Evolutionary conservation across 2,888 invertebrate genomes (phyloP), one percentile per base, ranked within the genome.

Genomic region (Eilema griseolum): DNA sequence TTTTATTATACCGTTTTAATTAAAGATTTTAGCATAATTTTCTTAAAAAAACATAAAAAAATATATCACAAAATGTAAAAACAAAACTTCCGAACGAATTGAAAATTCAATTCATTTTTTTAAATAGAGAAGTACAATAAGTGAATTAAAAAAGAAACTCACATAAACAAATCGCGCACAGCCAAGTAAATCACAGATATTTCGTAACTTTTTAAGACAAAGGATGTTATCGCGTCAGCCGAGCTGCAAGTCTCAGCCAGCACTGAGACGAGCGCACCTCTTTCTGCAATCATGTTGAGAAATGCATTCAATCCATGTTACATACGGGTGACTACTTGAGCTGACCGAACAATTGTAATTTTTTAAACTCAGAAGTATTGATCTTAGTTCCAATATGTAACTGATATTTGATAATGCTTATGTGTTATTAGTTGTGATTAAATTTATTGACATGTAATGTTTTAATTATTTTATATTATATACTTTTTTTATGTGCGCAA

Each of bases 281-380:
- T 88, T 89, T 87, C 86, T 84, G 87, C 74, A 79, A 66, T 67
- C 68, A 61, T 81, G 86, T 92, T 93, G 90, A 81, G 92, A 88
- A 92, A 93, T 89, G 83, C 82, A 86, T 81, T 73, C 66, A 70
- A 71, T 56, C 33, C 67, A 59, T 24, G 57, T 46, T 28, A 71
- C 31, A 72, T 59, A 81, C 81, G 79, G 73, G 33, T 20, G 57
- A 24, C 11, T 64, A 78, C 52, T 77, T 70, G 70, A 33, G 20
- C 14, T 28, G 62, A 71, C 33, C 23, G 14, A 73, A 61, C 67
- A n/a, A 7, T 20, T 20, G 16, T 1, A 41, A 20, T 20, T 46
- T 7, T 41, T 41, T 3, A 16, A 41, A 46, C 20, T 46, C 20
- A 7, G 3, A 46, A 7, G 20, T 46, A 5, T 41, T 7, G 16